Percentiles rank a stretch among this genome's conserved stretches.
Conservation (phyloP, 2,888 invertebrate genomes). For the Ptilodon capucinus region DNA sequence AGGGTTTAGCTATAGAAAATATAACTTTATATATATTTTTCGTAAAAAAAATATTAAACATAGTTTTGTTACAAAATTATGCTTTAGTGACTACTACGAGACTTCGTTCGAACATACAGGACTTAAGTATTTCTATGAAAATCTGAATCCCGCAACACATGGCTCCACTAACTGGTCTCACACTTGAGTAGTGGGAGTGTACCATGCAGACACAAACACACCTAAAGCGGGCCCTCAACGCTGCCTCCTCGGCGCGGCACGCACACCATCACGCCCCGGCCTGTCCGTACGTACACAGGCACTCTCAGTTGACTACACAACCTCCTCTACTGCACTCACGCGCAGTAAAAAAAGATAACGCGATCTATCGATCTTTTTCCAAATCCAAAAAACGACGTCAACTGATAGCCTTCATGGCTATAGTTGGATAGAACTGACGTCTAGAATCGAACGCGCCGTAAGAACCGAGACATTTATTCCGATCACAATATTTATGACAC, state of each 20-base stretch:
- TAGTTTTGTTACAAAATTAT: neutral
- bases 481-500: conserved; percentile 73
- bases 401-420: conserved; percentile 62
- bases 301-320: conserved; percentile 79
- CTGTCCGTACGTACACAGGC: conserved; percentile 74
- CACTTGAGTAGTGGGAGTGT: conserved; percentile 71
- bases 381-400: conserved; percentile 68
- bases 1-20: neutral
- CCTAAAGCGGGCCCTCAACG: conserved; percentile 51
- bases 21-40: neutral
- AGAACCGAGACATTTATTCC: conserved; percentile 55
- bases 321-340: conserved; percentile 82
- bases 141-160: conserved; percentile 26
- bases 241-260: conserved; percentile 60
- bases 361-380: conserved; percentile 81
- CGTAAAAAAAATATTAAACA: neutral
- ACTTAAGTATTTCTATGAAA: conserved; percentile 8
- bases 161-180: conserved; percentile 55
- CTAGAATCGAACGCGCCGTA: conserved; percentile 69
- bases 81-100: neutral
- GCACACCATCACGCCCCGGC: conserved; percentile 56
- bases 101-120: neutral
- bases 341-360: conserved; percentile 80
- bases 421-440: conserved; percentile 72
- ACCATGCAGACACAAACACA: conserved; percentile 75